A percentile compares a stretch with the other conserved stretches of the same genome.
Conservation (phyloP, 2,888 invertebrate genomes). For the Nomada fucata region DNA sequence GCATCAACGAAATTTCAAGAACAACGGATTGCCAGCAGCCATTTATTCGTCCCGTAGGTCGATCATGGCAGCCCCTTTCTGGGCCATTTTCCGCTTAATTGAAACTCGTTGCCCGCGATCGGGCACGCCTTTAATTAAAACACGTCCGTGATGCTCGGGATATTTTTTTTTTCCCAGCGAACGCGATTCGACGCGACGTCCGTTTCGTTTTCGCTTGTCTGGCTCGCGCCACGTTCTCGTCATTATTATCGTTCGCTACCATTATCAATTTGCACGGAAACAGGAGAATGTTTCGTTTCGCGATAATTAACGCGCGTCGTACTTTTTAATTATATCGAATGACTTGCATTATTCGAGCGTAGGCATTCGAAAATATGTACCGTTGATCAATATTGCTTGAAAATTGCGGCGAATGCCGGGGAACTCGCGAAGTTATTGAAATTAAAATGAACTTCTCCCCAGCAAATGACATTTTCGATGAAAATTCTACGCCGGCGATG, state of each 20-base stretch:
- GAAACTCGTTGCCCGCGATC: constrained; percentile 23
- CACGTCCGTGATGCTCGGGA: neutral
- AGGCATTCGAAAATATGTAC: too few species aligned
- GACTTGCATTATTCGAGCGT: too few species aligned
- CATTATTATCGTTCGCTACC: neutral
- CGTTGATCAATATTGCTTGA: too few species aligned
- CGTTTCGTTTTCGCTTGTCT: neutral
- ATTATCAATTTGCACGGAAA: neutral
- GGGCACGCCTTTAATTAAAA: constrained; percentile 35
- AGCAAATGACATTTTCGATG: neutral
- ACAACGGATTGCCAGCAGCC: neutral
- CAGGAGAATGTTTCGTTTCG: neutral
- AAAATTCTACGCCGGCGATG: neutral
- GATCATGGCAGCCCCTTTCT: neutral
- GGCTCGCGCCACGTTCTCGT: neutral
- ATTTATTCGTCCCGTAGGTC: constrained; percentile 7
- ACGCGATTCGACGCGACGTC: neutral
- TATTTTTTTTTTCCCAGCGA: constrained; percentile 12
- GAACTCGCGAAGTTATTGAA: too few species aligned
- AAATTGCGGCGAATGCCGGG: too few species aligned
- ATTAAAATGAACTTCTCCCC: neutral
- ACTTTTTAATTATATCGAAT: too few species aligned
- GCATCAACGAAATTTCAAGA: constrained; percentile 4
- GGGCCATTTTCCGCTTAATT: constrained; percentile 13
- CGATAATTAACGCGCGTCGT: too few species aligned